Percentiles rank a stretch among this genome's conserved stretches.
Evolutionary conservation across 2,888 invertebrate genomes (phyloP).

Genomic region (Tricholauxania praeusta): DNA sequence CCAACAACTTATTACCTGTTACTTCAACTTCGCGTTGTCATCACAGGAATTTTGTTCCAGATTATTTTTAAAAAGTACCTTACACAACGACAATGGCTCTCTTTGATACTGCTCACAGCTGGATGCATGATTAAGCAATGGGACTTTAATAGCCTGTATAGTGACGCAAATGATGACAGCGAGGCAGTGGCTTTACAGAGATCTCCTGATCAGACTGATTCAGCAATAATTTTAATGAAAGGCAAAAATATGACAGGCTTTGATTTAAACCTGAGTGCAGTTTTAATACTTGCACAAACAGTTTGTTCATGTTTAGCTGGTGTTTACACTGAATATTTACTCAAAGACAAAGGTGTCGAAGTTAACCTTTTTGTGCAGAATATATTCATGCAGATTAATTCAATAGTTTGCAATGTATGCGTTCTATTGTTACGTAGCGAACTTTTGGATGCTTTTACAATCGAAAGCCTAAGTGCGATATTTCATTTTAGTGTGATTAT

Average conservation of each 20-base stretch:
- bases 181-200: slow-evolving; percentile 49
- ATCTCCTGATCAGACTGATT: background rate
- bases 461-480: slow-evolving; percentile 71
- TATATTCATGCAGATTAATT: slow-evolving; percentile 94
- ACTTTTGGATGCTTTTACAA: slow-evolving; percentile 73
- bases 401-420: slow-evolving; percentile 89
- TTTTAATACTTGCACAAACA: slow-evolving; percentile 81
- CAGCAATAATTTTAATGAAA: slow-evolving; percentile 28
- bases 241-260: slow-evolving; percentile 66
- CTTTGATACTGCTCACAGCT: slow-evolving; percentile 84
- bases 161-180: slow-evolving; percentile 55
- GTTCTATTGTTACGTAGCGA: slow-evolving; percentile 79
- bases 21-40: slow-evolving; percentile 90
- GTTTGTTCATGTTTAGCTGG: slow-evolving; percentile 94
- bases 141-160: slow-evolving; percentile 66
- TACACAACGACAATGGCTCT: slow-evolving; percentile 87
- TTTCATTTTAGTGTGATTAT: slow-evolving; percentile 79
- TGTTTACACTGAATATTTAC: slow-evolving; percentile 93
- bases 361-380: slow-evolving; percentile 94
- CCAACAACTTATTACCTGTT: slow-evolving; percentile 94
- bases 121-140: slow-evolving; percentile 94
- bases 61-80: slow-evolving; percentile 87
- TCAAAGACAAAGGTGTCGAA: slow-evolving; percentile 86
- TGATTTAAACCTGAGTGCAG: slow-evolving; percentile 72
- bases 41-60: slow-evolving; percentile 94